These are phyloP conservation scores for Rana temporaria DNA, from an alignment of 2,113 vertebrate species.

Conservation along the genomic window DNA sequence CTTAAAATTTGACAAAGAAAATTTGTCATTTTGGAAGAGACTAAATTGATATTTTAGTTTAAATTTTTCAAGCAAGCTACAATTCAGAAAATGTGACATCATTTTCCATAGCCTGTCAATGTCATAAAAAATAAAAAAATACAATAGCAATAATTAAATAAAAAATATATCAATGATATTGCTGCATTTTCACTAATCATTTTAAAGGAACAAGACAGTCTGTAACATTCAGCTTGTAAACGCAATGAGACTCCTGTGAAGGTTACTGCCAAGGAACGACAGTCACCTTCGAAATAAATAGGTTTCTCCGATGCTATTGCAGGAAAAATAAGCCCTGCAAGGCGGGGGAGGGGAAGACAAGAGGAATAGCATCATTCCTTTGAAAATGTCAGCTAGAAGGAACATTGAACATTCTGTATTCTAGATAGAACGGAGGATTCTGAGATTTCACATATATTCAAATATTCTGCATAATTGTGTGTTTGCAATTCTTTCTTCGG, in stretches of 20 bases:
- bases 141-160: background rate
- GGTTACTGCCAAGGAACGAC: slow-evolving; percentile 19
- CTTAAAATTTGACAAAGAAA: too few species aligned
- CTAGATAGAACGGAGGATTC: too few species aligned
- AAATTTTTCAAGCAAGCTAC: too few species aligned
- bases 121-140: background rate
- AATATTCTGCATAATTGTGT: too few species aligned
- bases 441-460: too few species aligned
- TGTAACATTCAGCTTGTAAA: background rate
- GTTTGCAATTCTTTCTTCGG: background rate
- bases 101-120: too few species aligned
- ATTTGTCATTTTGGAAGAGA: too few species aligned
- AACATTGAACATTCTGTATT: too few species aligned
- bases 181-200: background rate
- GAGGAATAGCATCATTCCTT: background rate
- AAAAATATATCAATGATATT: background rate
- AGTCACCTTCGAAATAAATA: slow-evolving; percentile 11
- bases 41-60: too few species aligned
- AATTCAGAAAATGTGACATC: too few species aligned
- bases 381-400: slow-evolving; percentile 6
- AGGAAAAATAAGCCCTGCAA: background rate
- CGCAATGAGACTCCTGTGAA: background rate
- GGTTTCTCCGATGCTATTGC: background rate
- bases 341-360: background rate
- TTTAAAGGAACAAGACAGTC: background rate